A percentile compares a stretch with the other conserved stretches of the same genome.
Conservation (phyloP, 1,140 invertebrate genomes). For the Trypoxylus dichotomus region DNA sequence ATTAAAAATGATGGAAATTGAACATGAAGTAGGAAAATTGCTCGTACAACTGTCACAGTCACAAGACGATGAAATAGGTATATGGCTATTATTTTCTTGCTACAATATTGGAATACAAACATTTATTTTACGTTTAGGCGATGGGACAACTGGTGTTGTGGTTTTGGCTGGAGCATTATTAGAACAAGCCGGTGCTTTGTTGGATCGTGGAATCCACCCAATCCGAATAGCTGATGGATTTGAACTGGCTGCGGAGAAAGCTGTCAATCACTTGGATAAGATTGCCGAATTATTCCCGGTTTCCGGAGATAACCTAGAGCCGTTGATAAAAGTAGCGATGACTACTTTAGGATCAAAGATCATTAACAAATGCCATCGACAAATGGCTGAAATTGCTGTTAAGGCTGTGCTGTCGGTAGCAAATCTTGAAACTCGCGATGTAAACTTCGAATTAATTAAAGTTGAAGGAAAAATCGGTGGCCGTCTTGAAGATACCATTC, state of each 20-base stretch:
- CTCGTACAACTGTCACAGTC: slow-evolving; percentile 98
- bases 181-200: slow-evolving; percentile 90
- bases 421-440: slow-evolving; percentile 91
- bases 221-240: slow-evolving; percentile 99
- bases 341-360: slow-evolving; percentile 99
- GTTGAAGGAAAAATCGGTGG: slow-evolving; percentile 97
- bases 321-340: slow-evolving; percentile 93
- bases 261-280: slow-evolving; percentile 82
- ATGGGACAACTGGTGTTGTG: slow-evolving; percentile 99
- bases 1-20: slow-evolving; percentile 98
- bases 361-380: slow-evolving; percentile 85
- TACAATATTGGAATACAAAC: background rate
- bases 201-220: slow-evolving; percentile 98
- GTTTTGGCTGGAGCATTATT: slow-evolving; percentile 83
- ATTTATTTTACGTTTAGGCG: slow-evolving; percentile 57
- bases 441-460: slow-evolving; percentile 99
- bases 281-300: slow-evolving; percentile 91
- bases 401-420: slow-evolving; percentile 93
- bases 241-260: slow-evolving; percentile 92
- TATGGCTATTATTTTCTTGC: slow-evolving; percentile 24
- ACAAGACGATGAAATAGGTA: slow-evolving; percentile 97
- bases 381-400: slow-evolving; percentile 99
- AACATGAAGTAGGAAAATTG: slow-evolving; percentile 97
- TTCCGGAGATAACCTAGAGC: slow-evolving; percentile 79
- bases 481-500: slow-evolving; percentile 93